Base-by-base conservation (phyloP, 2,113 vertebrate genomes). In the Paracanthobrama guichenoti region DNA sequence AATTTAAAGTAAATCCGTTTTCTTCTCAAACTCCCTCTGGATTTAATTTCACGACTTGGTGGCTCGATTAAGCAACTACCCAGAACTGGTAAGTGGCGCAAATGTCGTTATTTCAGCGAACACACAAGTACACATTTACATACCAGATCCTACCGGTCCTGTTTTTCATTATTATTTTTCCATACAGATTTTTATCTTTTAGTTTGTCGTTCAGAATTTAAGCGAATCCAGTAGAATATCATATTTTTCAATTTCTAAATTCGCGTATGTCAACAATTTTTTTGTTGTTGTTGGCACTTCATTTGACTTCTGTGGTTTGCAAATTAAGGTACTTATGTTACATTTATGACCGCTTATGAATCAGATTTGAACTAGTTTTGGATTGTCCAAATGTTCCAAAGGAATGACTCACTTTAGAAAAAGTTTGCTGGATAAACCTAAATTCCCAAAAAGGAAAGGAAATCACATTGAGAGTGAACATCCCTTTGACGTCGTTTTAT, bases 21-120 rank as follows among this genome's bases (percentile, higher is more conserved):
- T 31, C 42, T 50, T 50, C 24, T 8, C 0, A 80, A 80, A 48
- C n/a, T 28, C 42, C 24, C n/a, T 10, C 24, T 31, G 78, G 78
- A 31, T 50, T 80, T 35, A 18, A 67, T 66, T 67, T 50, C 46
- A 46, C 9, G 60, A 67, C 18, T 80, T 80, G 44, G 60, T 50
- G 60, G 7, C 60, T 80, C 8, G n/a, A 26, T 11, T 48, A 66
- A 50, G 14, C 16, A 50, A 44, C 6, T 59, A 8, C n/a, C 16
- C 20, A 42, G 42, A 79, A 28, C 22, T 53, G 26, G 77, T 79
- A 79, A 79, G 77, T 79, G 35, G 3, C 20, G 2, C 6, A 60
- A 44, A 59, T 62, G 11, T 16, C 8, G 18, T 24, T 76, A 24
- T 14, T 28, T 28, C 24, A 22, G 39, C 20, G 39, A n/a, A 55